These are phyloP conservation scores for Bubo bubo DNA, from an alignment of 2,113 vertebrate species.

Conservation along the genomic window DNA sequence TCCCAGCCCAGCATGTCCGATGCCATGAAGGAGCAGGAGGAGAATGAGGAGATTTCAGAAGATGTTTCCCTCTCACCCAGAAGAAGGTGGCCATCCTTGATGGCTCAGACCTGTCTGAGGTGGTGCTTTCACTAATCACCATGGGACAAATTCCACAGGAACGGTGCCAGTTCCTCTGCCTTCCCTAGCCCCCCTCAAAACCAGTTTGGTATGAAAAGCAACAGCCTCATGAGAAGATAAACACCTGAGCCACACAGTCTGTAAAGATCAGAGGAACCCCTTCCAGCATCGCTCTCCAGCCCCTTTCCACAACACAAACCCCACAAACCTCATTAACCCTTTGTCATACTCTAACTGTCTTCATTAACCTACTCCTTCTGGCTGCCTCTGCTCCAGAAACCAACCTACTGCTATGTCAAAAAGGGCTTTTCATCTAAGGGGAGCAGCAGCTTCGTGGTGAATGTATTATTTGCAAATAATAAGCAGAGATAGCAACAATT, in stretches of 20 bases:
- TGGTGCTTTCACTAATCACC: neutral
- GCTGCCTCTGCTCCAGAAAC: neutral
- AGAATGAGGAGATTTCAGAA: neutral
- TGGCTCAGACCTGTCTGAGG: neutral
- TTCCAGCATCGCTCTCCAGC: neutral
- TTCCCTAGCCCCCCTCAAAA: neutral
- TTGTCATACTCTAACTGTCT: neutral
- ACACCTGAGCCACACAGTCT: neutral
- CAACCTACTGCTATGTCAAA: neutral
- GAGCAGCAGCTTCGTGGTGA: neutral
- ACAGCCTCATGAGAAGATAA: neutral
- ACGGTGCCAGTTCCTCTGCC: neutral
- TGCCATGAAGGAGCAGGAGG: neutral
- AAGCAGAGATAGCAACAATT: neutral
- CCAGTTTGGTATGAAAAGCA: neutral
- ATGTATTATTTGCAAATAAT: constrained; percentile 8
- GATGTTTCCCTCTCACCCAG: neutral
- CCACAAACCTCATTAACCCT: neutral
- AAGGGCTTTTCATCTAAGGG: neutral
- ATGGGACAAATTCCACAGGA: neutral
- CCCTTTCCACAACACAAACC: neutral
- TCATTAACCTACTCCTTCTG: neutral
- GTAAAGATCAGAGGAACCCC: neutral
- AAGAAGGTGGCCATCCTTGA: neutral
- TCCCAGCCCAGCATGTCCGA: neutral